These are phyloP conservation scores for Heliothis subflexa DNA, from an alignment of 1,140 invertebrate species.

Conservation along the genomic window DNA sequence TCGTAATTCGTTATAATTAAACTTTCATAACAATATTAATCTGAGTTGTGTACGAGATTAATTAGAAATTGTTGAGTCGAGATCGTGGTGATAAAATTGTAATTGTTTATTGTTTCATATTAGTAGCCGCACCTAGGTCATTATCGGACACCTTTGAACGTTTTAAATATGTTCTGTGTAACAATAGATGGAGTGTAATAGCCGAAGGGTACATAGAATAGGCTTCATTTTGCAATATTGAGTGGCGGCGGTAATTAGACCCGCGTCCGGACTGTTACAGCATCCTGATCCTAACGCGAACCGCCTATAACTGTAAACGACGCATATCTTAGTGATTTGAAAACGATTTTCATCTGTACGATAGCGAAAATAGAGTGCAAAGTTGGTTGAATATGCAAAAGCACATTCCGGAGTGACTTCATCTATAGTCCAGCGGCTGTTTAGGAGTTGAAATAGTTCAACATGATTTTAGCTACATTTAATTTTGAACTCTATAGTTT, in stretches of 20 bases:
- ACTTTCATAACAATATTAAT: constrained; percentile 76
- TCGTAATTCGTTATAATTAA: constrained; percentile 63
- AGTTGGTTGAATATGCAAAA: constrained; percentile 40
- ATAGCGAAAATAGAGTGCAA: constrained; percentile 35
- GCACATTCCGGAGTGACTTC: constrained; percentile 48
- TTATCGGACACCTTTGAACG: constrained; percentile 71
- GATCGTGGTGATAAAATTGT: constrained; percentile 69
- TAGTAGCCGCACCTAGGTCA: constrained; percentile 79
- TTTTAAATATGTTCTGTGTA: constrained; percentile 77
- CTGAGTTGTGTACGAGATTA: constrained; percentile 69
- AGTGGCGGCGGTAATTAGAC: constrained; percentile 83
- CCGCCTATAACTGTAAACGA: constrained; percentile 18
- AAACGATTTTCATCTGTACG: constrained; percentile 56
- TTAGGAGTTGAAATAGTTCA: constrained; percentile 51
- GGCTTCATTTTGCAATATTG: constrained; percentile 83
- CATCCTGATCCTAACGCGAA: constrained; percentile 77
- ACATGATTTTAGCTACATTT: constrained; percentile 58
- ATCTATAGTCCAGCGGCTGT: constrained; percentile 38
- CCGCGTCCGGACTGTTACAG: constrained; percentile 81
- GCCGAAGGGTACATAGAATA: constrained; percentile 80
- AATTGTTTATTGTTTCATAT: constrained; percentile 75
- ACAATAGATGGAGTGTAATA: constrained; percentile 78
- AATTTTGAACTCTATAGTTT: constrained; percentile 32
- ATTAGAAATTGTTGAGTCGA: constrained; percentile 75
- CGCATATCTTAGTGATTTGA: constrained; percentile 17